Percentiles rank a stretch among this genome's conserved stretches.
Conservation (phyloP, 2,113 vertebrate genomes). For the Syrrhaptes paradoxus region DNA sequence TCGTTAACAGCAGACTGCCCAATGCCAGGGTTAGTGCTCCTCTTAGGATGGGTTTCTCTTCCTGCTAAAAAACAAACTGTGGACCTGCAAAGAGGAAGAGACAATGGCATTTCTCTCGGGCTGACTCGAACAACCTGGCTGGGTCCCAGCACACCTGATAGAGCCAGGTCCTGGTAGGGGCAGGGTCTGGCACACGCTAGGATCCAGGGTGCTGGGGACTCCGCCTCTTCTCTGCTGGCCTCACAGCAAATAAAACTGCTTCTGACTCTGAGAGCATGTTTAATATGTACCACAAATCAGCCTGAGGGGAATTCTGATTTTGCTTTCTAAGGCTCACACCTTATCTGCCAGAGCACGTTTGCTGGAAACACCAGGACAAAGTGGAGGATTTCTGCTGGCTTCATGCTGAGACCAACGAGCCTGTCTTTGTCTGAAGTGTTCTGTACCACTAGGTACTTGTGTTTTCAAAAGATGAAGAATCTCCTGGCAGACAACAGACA, state of each 20-base stretch:
- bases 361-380: not conserved
- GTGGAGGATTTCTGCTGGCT: not conserved
- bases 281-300: not conserved
- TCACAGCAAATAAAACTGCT: not conserved
- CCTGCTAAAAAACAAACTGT: not conserved
- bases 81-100: not conserved
- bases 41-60: not conserved
- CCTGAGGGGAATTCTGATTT: not conserved
- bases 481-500: not conserved
- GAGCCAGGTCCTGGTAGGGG: not conserved
- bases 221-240: not conserved
- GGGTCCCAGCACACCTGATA: not conserved
- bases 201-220: not conserved
- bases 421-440: not conserved
- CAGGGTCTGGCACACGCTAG: not conserved
- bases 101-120: not conserved
- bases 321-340: not conserved
- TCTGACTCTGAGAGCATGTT: accelerated
- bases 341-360: accelerated
- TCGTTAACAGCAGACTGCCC: not conserved
- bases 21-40: accelerated
- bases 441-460: not conserved
- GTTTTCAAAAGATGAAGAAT: not conserved
- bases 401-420: not conserved
- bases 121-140: not conserved